Base-by-base conservation (phyloP, 2,888 invertebrate genomes). In the Salpingus planirostris region DNA sequence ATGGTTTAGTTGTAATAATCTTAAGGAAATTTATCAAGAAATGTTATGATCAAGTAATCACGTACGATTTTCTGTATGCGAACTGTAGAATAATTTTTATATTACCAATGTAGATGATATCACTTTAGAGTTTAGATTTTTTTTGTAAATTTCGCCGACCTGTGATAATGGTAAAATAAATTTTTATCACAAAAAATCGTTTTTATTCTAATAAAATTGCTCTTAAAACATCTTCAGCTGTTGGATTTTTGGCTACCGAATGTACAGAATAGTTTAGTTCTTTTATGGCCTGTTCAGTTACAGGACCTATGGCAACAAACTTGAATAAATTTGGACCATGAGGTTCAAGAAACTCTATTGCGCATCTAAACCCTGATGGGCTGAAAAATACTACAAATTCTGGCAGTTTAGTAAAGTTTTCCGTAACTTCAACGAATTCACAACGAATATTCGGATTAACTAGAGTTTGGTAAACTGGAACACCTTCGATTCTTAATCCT, bases 341-440 rank as follows among this genome's bases (percentile, higher is more conserved):
- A n/a, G n/a, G n/a, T 33, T 54, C 59, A 11, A 73, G 60, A 43
- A 66, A 60, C 1, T 66, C 61, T 21, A 65, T 42, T 1, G 66
- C 63, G 47, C 64, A 69, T 31, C 64, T 65, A 0, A 74, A 64
- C 11, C 74, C 74, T 3, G 74, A 74, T 1, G 75, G 74, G 46
- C 74, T 74, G 43, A 75, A 75, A 56, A 72, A 74, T 2, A 73
- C 68, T 21, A 74, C 47, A 51, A 59, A 72, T 44, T 72, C 69
- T 1, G 71, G 63, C 23, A 70, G 61, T 18, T 40, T 38, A 13
- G 35, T 47, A 27, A 50, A 60, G 41, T 59, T 54, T 2, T 64
- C 47, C 4, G 65, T 60, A 1, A 64, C 47, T 2, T 60, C 53
- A 2, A 42, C 43, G 13, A 70, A 59, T 24, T 71, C 64, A 39